These are phyloP conservation scores for Tonatia bakeri DNA, from an alignment of 2,113 vertebrate species.

Conservation along the genomic window DNA sequence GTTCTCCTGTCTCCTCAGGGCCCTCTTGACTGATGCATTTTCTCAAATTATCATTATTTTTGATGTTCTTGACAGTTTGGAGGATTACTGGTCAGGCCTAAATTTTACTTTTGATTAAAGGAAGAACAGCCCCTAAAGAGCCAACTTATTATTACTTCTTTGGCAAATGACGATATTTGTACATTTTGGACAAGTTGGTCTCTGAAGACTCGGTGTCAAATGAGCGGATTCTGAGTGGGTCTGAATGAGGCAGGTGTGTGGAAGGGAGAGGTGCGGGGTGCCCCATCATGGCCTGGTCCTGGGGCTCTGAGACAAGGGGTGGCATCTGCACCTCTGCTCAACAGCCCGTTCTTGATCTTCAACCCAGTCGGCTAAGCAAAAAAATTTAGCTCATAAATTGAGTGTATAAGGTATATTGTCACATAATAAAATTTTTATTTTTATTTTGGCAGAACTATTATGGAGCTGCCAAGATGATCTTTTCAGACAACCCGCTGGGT, in stretches of 20 bases:
- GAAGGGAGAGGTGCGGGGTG: neutral
- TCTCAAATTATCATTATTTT: neutral
- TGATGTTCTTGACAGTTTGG: neutral
- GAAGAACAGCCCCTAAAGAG: neutral
- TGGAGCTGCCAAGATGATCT: constrained; percentile 89
- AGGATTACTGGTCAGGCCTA: neutral
- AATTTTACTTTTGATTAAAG: neutral
- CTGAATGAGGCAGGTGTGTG: neutral
- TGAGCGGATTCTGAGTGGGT: neutral
- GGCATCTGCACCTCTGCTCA: neutral
- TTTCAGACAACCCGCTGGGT: constrained; percentile 95
- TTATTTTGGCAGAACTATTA: constrained; percentile 88
- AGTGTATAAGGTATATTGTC: neutral
- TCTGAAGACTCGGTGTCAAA: neutral
- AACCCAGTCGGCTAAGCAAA: neutral
- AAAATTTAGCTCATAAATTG: neutral
- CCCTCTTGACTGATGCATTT: neutral
- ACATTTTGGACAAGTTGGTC: neutral
- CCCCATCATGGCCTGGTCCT: fast-evolving
- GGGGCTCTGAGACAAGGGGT: neutral
- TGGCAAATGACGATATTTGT: neutral
- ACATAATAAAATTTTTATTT: neutral
- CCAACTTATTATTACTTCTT: neutral
- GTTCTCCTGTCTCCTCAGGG: neutral
- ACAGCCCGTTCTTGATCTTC: neutral